These are phyloP conservation scores for Dryobotodes eremita DNA, from an alignment of 2,888 invertebrate genomes.

Conservation along the genomic window DNA sequence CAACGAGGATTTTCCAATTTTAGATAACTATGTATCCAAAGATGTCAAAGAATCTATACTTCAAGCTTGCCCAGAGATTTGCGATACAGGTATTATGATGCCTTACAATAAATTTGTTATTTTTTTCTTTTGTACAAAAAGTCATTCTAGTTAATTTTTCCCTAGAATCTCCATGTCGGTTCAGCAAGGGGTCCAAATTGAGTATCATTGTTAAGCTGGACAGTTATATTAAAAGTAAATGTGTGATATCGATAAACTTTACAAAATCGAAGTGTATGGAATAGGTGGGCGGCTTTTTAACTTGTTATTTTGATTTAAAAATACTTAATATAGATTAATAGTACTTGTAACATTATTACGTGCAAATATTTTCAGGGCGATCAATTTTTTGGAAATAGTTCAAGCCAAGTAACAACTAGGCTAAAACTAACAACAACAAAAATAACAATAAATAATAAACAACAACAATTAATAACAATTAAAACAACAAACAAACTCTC, in stretches of 20 bases:
- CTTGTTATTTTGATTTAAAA: conserved; percentile 14
- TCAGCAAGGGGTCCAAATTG: conserved; percentile 77
- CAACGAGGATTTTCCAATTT: conserved; percentile 64
- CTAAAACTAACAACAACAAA: too few species aligned
- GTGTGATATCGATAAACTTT: conserved; percentile 78
- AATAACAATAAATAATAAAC: too few species aligned
- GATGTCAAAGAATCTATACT: conserved; percentile 72
- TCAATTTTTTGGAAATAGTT: neutral
- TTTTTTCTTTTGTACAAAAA: conserved; percentile 30
- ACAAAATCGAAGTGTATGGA: conserved; percentile 75
- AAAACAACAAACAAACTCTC: too few species aligned
- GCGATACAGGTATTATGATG: conserved; percentile 74
- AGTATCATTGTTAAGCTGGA: conserved; percentile 80
- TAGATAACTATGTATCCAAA: conserved; percentile 73
- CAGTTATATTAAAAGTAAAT: conserved; percentile 75
- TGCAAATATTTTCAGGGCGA: neutral
- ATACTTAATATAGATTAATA: conserved; percentile 10
- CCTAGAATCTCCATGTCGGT: conserved; percentile 70
- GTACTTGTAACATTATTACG: conserved; percentile 30
- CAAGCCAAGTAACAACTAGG: too few species aligned
- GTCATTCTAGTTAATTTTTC: conserved; percentile 70
- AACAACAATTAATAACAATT: too few species aligned
- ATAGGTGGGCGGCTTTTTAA: conserved; percentile 72
- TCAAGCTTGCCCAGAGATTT: conserved; percentile 74
- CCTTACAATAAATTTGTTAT: conserved; percentile 25